Conservation (phyloP, 2,888 invertebrate species). For the Campoletis raptor region DNA sequence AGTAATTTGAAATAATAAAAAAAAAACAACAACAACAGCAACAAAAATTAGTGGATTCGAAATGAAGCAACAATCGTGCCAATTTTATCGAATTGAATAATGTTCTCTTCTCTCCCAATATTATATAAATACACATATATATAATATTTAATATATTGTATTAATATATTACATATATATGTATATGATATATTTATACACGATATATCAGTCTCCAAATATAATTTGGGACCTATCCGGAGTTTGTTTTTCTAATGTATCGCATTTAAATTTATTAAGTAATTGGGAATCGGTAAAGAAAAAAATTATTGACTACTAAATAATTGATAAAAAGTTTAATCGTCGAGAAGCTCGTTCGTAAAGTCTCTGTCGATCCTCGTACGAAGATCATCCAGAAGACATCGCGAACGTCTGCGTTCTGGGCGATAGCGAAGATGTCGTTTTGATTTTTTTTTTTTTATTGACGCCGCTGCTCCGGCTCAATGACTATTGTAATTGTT, state of each 20-base stretch:
- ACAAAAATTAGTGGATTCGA: slow-evolving; percentile 20
- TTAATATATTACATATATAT: slow-evolving; percentile 4
- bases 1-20: neutral
- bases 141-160: neutral
- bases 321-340: slow-evolving; percentile 9
- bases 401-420: slow-evolving; percentile 39
- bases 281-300: slow-evolving; percentile 59
- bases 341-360: slow-evolving; percentile 46
- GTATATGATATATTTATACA: neutral
- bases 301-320: neutral
- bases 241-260: slow-evolving; percentile 56
- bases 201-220: slow-evolving; percentile 14
- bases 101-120: slow-evolving; percentile 22
- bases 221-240: slow-evolving; percentile 49
- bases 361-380: slow-evolving; percentile 72
- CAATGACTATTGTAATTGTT: slow-evolving; percentile 69
- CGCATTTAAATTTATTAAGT: slow-evolving; percentile 53
- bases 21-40: neutral
- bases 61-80: slow-evolving; percentile 55
- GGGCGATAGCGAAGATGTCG: slow-evolving; percentile 12
- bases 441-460: slow-evolving; percentile 30
- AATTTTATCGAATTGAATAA: slow-evolving; percentile 51
- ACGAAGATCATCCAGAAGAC: slow-evolving; percentile 73
- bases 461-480: slow-evolving; percentile 21
- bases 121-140: neutral